Conservation (phyloP, 2,113 vertebrate genomes). For the Diadophis punctatus region DNA sequence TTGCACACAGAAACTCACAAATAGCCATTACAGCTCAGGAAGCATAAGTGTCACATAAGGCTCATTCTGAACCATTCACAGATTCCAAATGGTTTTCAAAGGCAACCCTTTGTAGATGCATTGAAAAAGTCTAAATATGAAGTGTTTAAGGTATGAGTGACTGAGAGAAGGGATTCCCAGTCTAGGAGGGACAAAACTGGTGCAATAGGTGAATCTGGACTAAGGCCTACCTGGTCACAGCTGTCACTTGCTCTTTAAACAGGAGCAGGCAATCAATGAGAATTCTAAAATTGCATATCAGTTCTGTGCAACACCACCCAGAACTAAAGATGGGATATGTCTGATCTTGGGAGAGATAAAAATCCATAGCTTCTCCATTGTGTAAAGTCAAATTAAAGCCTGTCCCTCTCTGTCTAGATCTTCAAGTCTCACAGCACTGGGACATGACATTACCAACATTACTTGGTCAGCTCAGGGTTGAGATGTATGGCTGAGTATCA, state of each 20-base stretch:
- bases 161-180: neutral
- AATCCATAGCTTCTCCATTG: neutral
- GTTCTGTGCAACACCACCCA: neutral
- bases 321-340: neutral
- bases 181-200: neutral
- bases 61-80: neutral
- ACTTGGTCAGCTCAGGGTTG: neutral
- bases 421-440: neutral
- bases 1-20: neutral
- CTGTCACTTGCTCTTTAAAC: neutral
- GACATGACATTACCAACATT: neutral
- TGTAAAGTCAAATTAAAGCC: neutral
- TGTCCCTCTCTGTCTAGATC: neutral
- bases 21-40: neutral
- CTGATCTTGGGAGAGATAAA: neutral
- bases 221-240: neutral
- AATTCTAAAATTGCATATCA: neutral
- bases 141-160: neutral
- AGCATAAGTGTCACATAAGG: neutral
- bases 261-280: neutral
- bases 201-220: neutral
- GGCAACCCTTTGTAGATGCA: neutral
- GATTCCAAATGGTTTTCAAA: neutral
- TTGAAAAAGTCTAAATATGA: neutral
- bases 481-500: neutral